Base-by-base conservation (phyloP, 2,888 invertebrate species). In the Eupithecia vulgata region DNA sequence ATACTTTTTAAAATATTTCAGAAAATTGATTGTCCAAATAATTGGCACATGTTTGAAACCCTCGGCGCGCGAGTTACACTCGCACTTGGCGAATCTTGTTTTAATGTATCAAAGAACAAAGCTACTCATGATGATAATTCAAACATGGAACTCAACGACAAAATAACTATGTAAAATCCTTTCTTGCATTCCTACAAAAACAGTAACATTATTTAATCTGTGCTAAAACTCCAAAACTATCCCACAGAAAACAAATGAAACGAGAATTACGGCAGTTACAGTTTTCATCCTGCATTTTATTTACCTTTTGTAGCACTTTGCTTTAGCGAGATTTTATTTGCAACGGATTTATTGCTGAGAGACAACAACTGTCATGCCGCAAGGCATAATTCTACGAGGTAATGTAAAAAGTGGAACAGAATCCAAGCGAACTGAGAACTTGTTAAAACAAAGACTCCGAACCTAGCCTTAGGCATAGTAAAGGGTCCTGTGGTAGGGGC, bases 401-500 rank as follows among this genome's bases (percentile, higher is more conserved):
- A 52, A 71, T 25, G 52, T 68, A 69, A 25, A 62, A 48, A 34
- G 17, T 62, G 59, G 21, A 35, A 57, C 10, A 69, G 48, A 34
- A 66, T 64, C 37, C 67, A 37, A 68, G 68, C 35, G 40, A 64
- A 65, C 37, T n/a, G 66, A 52, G 66, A 52, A 66, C 61, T 83
- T 64, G 40, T 82, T 81, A 79, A 85, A 85, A 89, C 85, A 88
- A 87, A 85, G 83, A 82, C 82, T 85, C 79, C 76, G 68, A 37
- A n/a, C 57, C 57, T 73, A 74, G 73, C 75, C 65, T 65, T 40
- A 40, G 40, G 77, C 78, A 75, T 81, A 64, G 81, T 81, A 82
- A 82, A 72, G 82, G 87, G 87, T 88, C 87, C 89, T 87, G 91
- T 15, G 48, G 10, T 21, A 52, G 48, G 48, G 21, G 48, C 48